Evolutionary conservation across 2,113 vertebrate genomes (phyloP).

Genomic region (Drymodes brunneopygia): DNA sequence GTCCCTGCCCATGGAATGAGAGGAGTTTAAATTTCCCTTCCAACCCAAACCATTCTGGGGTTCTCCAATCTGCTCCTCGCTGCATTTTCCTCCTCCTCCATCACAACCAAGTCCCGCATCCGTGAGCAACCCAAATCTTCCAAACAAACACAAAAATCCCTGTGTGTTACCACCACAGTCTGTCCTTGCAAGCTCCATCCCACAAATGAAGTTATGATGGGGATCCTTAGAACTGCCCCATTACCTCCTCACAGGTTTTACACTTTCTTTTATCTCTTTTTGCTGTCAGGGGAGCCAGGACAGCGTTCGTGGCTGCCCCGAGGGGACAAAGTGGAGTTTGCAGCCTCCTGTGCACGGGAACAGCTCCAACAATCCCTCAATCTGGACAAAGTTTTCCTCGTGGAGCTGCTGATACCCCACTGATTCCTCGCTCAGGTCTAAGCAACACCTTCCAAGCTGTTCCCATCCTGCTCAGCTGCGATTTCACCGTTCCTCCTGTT

Average conservation of each 20-base stretch:
- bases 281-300: background rate
- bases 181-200: background rate
- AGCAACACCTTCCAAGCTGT: background rate
- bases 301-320: background rate
- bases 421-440: background rate
- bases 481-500: background rate
- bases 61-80: background rate
- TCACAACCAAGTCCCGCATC: background rate
- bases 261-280: background rate
- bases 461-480: background rate
- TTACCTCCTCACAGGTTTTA: background rate
- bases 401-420: background rate
- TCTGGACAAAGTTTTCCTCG: background rate
- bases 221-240: background rate
- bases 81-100: accelerated
- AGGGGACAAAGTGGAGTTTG: background rate
- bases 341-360: background rate
- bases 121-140: background rate
- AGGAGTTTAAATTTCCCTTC: background rate
- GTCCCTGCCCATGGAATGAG: background rate
- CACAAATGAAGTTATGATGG: background rate
- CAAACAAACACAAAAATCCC: background rate
- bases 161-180: background rate
- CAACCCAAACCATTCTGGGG: background rate
- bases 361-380: background rate